Evolutionary conservation across 2,797 vertebrate species (phyloP).

Genomic region (Psittacula derbiana): DNA sequence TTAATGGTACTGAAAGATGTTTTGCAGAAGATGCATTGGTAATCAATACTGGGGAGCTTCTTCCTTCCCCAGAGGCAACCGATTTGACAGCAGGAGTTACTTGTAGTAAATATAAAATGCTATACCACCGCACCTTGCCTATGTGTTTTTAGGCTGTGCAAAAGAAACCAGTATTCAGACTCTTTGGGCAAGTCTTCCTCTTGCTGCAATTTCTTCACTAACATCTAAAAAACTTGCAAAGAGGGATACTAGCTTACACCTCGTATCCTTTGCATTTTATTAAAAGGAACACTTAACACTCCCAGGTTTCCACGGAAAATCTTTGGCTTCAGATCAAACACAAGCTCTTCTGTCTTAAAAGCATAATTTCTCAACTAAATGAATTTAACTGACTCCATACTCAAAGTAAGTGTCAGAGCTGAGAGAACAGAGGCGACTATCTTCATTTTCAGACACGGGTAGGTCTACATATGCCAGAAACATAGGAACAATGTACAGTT

Average conservation of each 20-base stretch:
- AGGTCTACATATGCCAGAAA: not conserved
- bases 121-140: not conserved
- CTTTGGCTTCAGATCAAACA: conserved; percentile 9
- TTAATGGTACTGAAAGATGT: not conserved
- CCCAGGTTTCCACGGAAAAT: not conserved
- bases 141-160: not conserved
- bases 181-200: not conserved
- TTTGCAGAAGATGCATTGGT: not conserved
- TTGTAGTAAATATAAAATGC: not conserved
- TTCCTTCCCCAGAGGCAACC: not conserved
- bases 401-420: not conserved
- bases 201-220: not conserved
- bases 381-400: not conserved
- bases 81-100: not conserved
- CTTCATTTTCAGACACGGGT: not conserved
- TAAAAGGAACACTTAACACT: not conserved
- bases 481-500: not conserved
- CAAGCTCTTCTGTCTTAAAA: not conserved
- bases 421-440: not conserved
- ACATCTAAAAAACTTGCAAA: not conserved
- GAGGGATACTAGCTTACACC: not conserved
- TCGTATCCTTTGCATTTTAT: not conserved
- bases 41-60: not conserved
- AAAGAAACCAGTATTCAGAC: not conserved
- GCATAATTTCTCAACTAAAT: not conserved